Evolutionary conservation across 2,113 vertebrate species (phyloP).

Genomic region (Herpetotheres cachinnans): DNA sequence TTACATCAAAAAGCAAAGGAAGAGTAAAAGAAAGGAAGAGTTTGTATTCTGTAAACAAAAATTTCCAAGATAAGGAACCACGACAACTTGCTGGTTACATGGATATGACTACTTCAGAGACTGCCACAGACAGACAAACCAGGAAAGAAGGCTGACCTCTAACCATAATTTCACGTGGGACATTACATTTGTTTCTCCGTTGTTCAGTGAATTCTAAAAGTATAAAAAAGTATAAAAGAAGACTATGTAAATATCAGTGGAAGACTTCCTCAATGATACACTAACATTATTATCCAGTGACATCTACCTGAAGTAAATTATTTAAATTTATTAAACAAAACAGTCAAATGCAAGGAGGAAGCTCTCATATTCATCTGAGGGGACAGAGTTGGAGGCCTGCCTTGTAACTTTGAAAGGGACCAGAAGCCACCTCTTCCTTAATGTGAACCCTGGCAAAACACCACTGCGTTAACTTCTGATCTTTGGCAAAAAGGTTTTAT

Average conservation of each 20-base stretch:
- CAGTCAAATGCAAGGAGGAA: not conserved
- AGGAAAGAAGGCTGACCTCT: not conserved
- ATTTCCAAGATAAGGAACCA: not conserved
- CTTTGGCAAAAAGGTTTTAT: not conserved
- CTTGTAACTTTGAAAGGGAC: not conserved
- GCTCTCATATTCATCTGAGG: not conserved
- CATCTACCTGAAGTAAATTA: not conserved
- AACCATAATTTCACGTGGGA: fast-evolving
- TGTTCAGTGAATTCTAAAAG: not conserved
- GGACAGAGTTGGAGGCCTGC: not conserved
- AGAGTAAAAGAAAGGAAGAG: not conserved
- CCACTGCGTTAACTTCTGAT: not conserved
- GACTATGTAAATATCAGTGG: not conserved
- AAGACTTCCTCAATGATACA: not conserved
- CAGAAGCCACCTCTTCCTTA: not conserved
- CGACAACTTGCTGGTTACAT: not conserved
- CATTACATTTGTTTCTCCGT: not conserved
- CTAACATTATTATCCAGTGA: not conserved
- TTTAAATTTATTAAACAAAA: not conserved
- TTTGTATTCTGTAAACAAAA: not conserved
- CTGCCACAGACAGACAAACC: not conserved
- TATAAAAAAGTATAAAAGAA: not conserved
- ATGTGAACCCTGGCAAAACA: not conserved
- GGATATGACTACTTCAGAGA: not conserved
- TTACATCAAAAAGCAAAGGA: not conserved